Evolutionary conservation across 1,140 invertebrate genomes (phyloP).

Genomic region (Lordiphosa stackelbergi): DNA sequence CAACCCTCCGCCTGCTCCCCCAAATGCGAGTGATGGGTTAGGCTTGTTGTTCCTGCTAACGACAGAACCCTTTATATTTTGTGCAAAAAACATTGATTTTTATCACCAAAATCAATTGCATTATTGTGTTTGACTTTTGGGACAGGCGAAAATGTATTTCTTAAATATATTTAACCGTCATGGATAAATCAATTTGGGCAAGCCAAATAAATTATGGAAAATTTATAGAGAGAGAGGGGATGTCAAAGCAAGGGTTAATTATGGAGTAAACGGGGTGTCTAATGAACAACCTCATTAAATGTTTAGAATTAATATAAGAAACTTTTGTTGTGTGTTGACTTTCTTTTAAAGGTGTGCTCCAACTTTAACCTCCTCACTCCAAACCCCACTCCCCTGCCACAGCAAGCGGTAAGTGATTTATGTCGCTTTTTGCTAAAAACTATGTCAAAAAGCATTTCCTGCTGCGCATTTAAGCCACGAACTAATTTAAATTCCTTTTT

Average conservation of each 20-base stretch:
- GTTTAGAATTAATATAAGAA: too few relatives aligned
- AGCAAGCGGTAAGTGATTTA: conserved; percentile 46
- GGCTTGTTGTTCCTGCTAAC: conserved; percentile 22
- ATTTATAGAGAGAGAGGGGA: conserved; percentile 2
- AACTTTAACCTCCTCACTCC: too few relatives aligned
- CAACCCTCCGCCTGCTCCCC: conserved; percentile 18
- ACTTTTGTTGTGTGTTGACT: too few relatives aligned
- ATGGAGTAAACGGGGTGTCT: too few relatives aligned
- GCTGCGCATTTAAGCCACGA: conserved; percentile 49
- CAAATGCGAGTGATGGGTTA: conserved; percentile 2
- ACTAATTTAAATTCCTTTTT: conserved; percentile 70
- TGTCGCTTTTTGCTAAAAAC: conserved; percentile 38
- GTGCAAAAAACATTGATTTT: conserved; percentile 67
- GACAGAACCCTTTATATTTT: conserved; percentile 51
- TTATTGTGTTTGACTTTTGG: conserved; percentile 61
- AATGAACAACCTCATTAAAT: too few relatives aligned
- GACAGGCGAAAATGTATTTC: conserved; percentile 19
- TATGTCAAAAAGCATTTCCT: conserved; percentile 66
- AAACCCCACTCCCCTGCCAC: too few relatives aligned
- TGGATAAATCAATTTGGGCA: conserved; percentile 65
- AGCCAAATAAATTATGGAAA: not conserved
- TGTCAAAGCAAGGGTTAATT: too few relatives aligned
- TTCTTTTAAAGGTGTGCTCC: too few relatives aligned
- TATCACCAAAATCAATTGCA: conserved; percentile 73
- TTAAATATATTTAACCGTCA: conserved; percentile 45